Evolutionary conservation across 2,888 invertebrate species (phyloP).

Genomic region (Ligdia adustata): DNA sequence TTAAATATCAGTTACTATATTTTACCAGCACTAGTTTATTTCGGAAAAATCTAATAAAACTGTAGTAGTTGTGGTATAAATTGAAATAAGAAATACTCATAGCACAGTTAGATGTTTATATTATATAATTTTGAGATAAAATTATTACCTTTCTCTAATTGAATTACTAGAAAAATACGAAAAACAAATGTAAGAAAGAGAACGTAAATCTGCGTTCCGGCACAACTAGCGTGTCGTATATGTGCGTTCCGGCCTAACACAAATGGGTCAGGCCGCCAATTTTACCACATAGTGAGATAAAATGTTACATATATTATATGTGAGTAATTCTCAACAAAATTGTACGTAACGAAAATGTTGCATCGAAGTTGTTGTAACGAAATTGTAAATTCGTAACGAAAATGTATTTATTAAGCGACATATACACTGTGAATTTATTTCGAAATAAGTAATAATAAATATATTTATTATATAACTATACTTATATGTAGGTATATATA

Average conservation of each 20-base stretch:
- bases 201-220: conserved; percentile 3
- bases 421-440: too few species aligned
- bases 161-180: conserved; percentile 2
- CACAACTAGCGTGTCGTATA: conserved; percentile 3
- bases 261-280: too few species aligned
- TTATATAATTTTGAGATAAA: conserved; percentile 1
- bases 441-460: too few species aligned
- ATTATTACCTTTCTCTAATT: conserved; percentile 1
- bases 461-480: too few species aligned
- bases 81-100: conserved; percentile 3
- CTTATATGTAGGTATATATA: too few species aligned
- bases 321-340: too few species aligned
- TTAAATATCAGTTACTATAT: conserved; percentile 2
- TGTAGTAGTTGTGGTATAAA: conserved; percentile 1
- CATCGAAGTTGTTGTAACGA: too few species aligned
- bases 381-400: too few species aligned
- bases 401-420: too few species aligned
- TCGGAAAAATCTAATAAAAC: conserved; percentile 3
- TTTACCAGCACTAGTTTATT: conserved; percentile 2
- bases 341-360: too few species aligned
- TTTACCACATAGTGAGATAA: too few species aligned
- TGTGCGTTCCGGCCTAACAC: conserved; percentile 1
- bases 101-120: conserved; percentile 2
- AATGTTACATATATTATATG: too few species aligned
- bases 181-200: conserved; percentile 3